Evolutionary conservation across 2,797 vertebrate species (phyloP).

Genomic region (Phataginus tetradactyla): DNA sequence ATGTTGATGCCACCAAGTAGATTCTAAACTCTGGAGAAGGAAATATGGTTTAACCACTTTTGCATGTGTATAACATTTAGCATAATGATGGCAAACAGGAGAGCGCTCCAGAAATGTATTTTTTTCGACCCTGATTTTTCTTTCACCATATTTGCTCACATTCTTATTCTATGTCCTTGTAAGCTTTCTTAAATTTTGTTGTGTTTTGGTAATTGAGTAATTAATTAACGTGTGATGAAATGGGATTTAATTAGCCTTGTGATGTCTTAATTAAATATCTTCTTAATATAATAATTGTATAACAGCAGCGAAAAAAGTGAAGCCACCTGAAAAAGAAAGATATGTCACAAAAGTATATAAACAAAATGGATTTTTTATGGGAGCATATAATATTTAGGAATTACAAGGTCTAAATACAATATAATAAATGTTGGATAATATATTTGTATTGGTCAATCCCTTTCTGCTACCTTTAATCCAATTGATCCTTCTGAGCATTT

Average conservation of each 20-base stretch:
- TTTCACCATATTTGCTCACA: neutral
- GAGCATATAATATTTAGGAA: neutral
- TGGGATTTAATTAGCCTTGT: constrained; percentile 27
- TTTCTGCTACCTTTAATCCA: neutral
- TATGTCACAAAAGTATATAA: neutral
- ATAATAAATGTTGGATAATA: neutral
- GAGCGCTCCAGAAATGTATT: neutral
- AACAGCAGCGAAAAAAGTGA: neutral
- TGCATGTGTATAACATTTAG: neutral
- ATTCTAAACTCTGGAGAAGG: neutral
- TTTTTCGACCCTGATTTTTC: neutral
- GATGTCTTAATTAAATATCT: constrained; percentile 50
- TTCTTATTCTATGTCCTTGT: constrained; percentile 11
- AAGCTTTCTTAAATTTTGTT: constrained; percentile 43
- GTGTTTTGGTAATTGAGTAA: constrained; percentile 16
- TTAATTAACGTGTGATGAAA: constrained; percentile 58
- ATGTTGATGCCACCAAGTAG: neutral
- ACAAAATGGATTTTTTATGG: neutral
- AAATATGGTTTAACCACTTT: neutral
- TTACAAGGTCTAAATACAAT: neutral
- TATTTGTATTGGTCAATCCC: neutral
- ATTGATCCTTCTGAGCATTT: neutral
- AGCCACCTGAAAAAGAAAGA: neutral
- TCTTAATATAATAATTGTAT: constrained; percentile 5
- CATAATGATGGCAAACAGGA: neutral